Percentiles rank a stretch among this genome's conserved stretches.
phyloP scores from a whole-genome alignment of 2,888 invertebrate genomes.

The Villa cingulata region DNA sequence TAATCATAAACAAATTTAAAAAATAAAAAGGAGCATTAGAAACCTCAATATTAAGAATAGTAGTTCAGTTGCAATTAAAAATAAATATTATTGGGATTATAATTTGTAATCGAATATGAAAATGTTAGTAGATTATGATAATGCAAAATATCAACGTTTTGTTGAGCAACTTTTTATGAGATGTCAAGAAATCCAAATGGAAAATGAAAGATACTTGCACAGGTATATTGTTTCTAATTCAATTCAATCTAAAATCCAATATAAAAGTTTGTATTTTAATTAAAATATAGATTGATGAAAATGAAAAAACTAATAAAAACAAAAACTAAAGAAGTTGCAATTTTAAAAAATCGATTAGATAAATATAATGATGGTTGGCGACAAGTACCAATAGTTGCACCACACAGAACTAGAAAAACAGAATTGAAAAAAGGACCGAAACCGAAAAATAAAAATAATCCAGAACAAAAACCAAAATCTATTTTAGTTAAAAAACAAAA shows the following conservation, averaged over 20 bases:
- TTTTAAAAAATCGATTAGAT: conserved; percentile 29
- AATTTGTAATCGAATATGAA: too few species aligned
- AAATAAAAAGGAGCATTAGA: too few species aligned
- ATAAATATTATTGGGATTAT: too few species aligned
- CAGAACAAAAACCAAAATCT: background rate
- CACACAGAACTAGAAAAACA: conserved; percentile 30
- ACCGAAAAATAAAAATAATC: conserved; percentile 22
- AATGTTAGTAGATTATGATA: conserved; percentile 15
- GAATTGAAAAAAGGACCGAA: conserved; percentile 34
- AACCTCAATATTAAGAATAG: too few species aligned
- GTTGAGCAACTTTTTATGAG: conserved; percentile 26
- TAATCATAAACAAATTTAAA: too few species aligned
- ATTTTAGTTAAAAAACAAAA: background rate
- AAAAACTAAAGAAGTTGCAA: conserved; percentile 27
- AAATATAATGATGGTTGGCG: conserved; percentile 33
- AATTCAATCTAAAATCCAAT: background rate
- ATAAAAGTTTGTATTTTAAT: background rate
- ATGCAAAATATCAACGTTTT: conserved; percentile 25
- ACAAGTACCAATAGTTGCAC: conserved; percentile 27
- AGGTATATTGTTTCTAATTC: conserved; percentile 19
- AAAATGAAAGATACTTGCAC: conserved; percentile 31
- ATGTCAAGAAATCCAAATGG: conserved; percentile 30
- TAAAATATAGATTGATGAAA: conserved; percentile 24
- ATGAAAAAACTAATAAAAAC: conserved; percentile 28
- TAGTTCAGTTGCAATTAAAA: too few species aligned